These are phyloP conservation scores for Epinephelus cyanopodus DNA, from an alignment of 2,113 vertebrate genomes.

Conservation along the genomic window DNA sequence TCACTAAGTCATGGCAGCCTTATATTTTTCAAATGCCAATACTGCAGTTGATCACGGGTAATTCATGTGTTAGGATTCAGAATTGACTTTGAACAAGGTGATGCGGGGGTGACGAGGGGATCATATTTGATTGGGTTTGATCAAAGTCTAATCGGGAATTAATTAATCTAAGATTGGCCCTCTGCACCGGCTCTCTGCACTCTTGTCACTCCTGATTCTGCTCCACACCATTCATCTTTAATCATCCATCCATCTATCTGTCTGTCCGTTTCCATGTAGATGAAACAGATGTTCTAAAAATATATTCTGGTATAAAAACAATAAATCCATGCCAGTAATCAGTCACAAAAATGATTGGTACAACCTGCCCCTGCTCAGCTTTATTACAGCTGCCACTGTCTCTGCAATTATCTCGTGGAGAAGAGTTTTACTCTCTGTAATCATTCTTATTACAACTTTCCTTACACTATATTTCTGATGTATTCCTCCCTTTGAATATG, in stretches of 20 bases:
- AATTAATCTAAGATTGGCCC: conserved; percentile 55
- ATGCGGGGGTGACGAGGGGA: conserved; percentile 41
- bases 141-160: conserved; percentile 60
- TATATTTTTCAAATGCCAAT: conserved; percentile 46
- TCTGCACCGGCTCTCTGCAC: conserved; percentile 26
- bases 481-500: conserved; percentile 4
- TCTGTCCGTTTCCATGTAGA: background rate
- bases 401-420: conserved; percentile 7
- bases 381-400: conserved; percentile 15
- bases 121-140: conserved; percentile 61
- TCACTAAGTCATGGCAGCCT: conserved; percentile 54
- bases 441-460: conserved; percentile 15
- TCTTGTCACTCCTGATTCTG: conserved; percentile 36
- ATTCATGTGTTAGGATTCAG: conserved; percentile 39
- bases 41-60: conserved; percentile 44
- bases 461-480: conserved; percentile 3
- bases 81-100: conserved; percentile 47
- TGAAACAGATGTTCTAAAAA: conserved; percentile 18
- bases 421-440: conserved; percentile 7
- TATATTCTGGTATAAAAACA: background rate
- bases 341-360: conserved; percentile 14
- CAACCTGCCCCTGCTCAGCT: conserved; percentile 2
- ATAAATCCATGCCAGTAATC: conserved; percentile 4
- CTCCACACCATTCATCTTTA: conserved; percentile 1
- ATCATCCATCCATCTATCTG: background rate